These are phyloP conservation scores for Torymus texanus DNA, from an alignment of 2,888 invertebrate genomes.

Conservation along the genomic window DNA sequence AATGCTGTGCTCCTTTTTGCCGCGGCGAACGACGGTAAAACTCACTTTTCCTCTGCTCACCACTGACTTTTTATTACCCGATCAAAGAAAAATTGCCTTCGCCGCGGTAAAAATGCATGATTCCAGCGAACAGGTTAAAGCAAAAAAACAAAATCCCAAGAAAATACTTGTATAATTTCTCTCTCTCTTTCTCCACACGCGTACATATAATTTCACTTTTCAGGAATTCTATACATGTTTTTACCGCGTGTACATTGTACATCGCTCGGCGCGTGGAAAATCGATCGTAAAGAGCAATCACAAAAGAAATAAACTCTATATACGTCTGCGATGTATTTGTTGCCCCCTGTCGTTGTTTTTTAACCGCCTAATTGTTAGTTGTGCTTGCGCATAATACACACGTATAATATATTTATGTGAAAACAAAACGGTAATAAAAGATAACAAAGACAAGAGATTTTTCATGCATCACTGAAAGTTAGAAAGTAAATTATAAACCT, in stretches of 20 bases:
- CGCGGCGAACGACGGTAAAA: neutral
- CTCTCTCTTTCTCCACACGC: neutral
- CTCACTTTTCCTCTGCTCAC: no score
- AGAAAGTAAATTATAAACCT: slow-evolving; percentile 30
- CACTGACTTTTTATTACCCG: neutral
- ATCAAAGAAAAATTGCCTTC: neutral
- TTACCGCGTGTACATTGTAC: neutral
- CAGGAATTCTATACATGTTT: slow-evolving; percentile 6
- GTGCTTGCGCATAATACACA: slow-evolving; percentile 20
- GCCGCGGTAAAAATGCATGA: neutral
- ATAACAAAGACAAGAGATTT: no score
- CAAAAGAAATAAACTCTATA: no score
- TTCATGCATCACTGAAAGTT: neutral
- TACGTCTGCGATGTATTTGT: neutral
- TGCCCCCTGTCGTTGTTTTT: neutral
- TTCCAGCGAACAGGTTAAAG: neutral
- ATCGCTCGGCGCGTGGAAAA: no score
- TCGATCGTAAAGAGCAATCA: no score
- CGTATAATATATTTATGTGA: slow-evolving; percentile 20
- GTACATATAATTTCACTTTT: slow-evolving; percentile 9
- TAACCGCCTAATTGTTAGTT: slow-evolving; percentile 24
- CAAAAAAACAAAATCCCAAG: no score
- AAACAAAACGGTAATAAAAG: neutral
- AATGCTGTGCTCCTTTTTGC: slow-evolving; percentile 9
- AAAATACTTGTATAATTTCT: slow-evolving; percentile 9